Evolutionary conservation across 2,797 vertebrate genomes (phyloP).

Genomic region (Rachycentron canadum): DNA sequence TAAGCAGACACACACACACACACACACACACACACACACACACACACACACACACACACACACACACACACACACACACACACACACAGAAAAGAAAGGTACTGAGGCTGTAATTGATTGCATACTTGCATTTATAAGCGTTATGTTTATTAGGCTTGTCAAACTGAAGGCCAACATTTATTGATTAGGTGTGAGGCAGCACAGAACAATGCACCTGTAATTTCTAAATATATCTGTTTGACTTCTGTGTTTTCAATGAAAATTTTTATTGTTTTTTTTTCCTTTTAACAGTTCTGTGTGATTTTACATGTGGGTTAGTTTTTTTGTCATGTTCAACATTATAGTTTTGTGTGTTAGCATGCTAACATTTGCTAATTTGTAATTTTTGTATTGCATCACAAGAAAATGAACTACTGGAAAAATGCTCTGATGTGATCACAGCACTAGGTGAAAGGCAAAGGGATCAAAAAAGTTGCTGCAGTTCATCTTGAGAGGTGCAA

Average conservation of each 20-base stretch:
- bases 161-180: conserved; percentile 59
- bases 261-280: neutral
- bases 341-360: neutral
- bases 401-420: no score
- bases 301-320: neutral
- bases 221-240: conserved; percentile 50
- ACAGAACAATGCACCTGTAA: conserved; percentile 33
- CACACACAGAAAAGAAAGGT: conserved; percentile 17
- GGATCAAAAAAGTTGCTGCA: neutral
- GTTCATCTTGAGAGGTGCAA: neutral
- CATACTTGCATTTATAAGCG: conserved; percentile 50
- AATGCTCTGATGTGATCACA: no score
- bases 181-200: conserved; percentile 44
- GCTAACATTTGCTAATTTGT: neutral
- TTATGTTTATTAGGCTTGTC: conserved; percentile 46
- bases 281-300: neutral
- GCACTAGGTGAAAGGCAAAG: no score
- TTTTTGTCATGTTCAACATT: no score
- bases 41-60: conserved; percentile 23
- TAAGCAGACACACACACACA: no score
- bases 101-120: conserved; percentile 57
- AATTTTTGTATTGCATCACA: no score
- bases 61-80: conserved; percentile 6
- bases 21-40: no score
- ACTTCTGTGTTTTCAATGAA: conserved; percentile 36